phyloP scores from a whole-genome alignment of 2,888 invertebrate species.

The Disparrhopalites patrizii region DNA sequence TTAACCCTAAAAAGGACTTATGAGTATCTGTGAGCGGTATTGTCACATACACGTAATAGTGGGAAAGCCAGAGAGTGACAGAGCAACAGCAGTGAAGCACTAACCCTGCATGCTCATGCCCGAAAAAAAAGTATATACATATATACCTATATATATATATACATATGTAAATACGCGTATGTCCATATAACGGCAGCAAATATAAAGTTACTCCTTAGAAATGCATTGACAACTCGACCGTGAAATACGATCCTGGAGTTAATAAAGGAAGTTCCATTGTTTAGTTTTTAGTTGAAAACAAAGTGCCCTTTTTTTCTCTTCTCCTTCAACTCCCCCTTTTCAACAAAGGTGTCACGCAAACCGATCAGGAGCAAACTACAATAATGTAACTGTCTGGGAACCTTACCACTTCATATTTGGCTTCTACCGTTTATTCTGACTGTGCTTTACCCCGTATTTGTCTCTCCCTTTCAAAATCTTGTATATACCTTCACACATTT shows the following conservation, averaged over 20 bases:
- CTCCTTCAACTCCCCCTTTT: background rate
- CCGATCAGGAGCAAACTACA: constrained; percentile 8
- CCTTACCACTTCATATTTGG: constrained; percentile 1
- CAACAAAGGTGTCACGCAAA: constrained; percentile 28
- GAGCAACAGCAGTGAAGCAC: constrained; percentile 5
- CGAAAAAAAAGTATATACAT: no score
- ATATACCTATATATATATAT: no score
- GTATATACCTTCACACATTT: no score
- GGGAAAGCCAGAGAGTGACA: background rate
- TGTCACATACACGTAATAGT: no score
- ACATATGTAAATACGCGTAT: no score
- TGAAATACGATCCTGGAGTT: constrained; percentile 32
- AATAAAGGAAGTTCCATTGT: constrained; percentile 34
- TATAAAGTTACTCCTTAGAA: constrained; percentile 4
- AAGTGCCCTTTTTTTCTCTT: constrained; percentile 23
- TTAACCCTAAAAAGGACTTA: no score
- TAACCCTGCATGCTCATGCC: constrained; percentile 1
- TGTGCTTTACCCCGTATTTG: background rate
- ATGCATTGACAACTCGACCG: constrained; percentile 24
- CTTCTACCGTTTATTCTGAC: constrained; percentile 4
- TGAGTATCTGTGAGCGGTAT: no score
- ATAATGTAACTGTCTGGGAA: constrained; percentile 5
- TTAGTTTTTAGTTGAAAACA: constrained; percentile 23
- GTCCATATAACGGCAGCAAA: background rate
- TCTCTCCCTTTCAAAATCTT: no score